Percentiles rank a stretch among this genome's conserved stretches.
Evolutionary conservation across 2,888 invertebrate genomes (phyloP).

Genomic region (Leptopilina drosophilae): DNA sequence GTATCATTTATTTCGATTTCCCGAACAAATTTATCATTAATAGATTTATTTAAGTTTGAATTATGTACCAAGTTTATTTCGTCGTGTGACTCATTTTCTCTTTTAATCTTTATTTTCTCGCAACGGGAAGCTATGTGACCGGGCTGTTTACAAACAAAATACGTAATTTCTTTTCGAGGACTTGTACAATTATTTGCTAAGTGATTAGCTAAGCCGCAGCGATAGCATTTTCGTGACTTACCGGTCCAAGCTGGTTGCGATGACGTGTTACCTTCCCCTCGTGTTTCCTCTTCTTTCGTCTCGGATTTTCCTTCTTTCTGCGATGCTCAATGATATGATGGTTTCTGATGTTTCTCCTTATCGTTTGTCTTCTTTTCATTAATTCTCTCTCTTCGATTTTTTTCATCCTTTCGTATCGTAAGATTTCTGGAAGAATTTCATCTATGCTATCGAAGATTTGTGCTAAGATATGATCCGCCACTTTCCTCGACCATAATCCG

Average conservation of each 20-base stretch:
- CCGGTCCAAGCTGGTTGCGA: neutral
- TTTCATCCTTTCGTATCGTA: no score
- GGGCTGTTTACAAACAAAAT: conserved; percentile 17
- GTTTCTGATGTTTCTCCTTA: no score
- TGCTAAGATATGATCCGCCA: no score
- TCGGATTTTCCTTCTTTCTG: neutral
- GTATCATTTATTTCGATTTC: conserved; percentile 34
- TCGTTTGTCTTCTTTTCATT: no score
- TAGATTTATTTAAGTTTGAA: neutral
- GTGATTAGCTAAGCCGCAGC: neutral
- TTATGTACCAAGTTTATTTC: neutral
- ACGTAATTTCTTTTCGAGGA: neutral
- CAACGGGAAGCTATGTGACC: conserved; percentile 17
- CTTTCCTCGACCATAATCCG: no score
- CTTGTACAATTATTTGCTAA: neutral
- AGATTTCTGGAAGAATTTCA: no score
- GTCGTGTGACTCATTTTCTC: neutral
- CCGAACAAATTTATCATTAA: neutral
- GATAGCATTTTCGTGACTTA: neutral
- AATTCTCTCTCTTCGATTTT: no score
- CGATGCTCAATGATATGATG: no score
- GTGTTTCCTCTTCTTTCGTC: neutral
- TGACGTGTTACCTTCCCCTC: neutral
- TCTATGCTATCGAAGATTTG: no score
- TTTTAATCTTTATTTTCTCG: neutral